These are phyloP conservation scores for Delia radicum DNA, from an alignment of 1,140 invertebrate species.

Conservation along the genomic window DNA sequence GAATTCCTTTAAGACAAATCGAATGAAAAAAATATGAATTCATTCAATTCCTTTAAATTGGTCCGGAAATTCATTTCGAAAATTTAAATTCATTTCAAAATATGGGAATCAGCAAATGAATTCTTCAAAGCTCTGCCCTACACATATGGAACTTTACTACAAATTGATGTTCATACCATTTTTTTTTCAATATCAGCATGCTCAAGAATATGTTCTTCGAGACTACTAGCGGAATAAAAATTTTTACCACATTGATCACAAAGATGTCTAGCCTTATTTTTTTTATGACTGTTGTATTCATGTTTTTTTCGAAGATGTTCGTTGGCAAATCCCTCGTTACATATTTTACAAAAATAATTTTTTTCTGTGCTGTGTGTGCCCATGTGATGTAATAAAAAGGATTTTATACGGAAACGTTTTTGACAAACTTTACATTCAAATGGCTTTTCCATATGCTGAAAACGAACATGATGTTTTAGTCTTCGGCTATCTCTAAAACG, in stretches of 20 bases:
- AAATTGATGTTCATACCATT: too few species aligned
- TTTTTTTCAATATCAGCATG: constrained; percentile 14
- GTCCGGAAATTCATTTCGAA: too few species aligned
- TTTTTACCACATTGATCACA: constrained; percentile 40
- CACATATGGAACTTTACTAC: too few species aligned
- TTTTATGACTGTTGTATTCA: constrained; percentile 30
- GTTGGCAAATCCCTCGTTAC: constrained; percentile 33
- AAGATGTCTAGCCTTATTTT: too few species aligned
- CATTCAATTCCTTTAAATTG: too few species aligned
- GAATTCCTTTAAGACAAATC: too few species aligned
- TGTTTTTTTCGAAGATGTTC: constrained; percentile 37
- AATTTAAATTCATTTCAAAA: too few species aligned
- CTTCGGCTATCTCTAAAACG: constrained; percentile 10
- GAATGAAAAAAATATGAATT: too few species aligned
- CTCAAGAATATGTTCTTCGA: constrained; percentile 22
- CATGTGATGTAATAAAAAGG: constrained; percentile 33
- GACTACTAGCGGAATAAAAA: constrained; percentile 27
- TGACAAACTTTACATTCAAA: neutral
- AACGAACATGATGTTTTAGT: constrained; percentile 19
- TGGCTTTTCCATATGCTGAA: neutral
- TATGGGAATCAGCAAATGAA: too few species aligned
- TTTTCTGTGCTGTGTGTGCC: constrained; percentile 36
- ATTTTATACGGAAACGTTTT: constrained; percentile 35
- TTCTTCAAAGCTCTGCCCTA: too few species aligned
- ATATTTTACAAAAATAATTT: constrained; percentile 38